Evolutionary conservation across 2,797 vertebrate genomes (phyloP), one percentile per base, ranked within the genome.

Genomic region (Phrynocephalus vlangalii): DNA sequence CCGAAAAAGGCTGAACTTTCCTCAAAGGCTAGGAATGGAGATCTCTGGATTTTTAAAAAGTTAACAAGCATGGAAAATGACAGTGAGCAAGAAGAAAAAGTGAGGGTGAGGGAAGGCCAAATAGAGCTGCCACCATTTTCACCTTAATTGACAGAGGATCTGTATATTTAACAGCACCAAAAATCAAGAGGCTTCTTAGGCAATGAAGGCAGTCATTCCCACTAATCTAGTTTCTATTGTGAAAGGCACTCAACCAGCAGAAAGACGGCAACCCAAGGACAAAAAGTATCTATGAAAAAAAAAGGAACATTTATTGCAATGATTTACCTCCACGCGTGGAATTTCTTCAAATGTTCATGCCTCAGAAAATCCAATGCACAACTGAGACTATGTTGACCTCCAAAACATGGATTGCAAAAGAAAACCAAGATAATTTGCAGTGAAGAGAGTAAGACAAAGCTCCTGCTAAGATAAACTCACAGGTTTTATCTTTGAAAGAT

Each of bases 1-100:
- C 11, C 28, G 66, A 83, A 82, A 60, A 68, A 38, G 10, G 30
- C 24, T 85, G 63, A 86, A 86, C 77, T 90, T 86, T 82, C 86
- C 84, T 92, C 82, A n/a, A 82, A 92, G 77, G 71, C 86, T 88
- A 82, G 48, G 52, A 85, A 52, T 63, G 15, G 0, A 8, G 79
- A 90, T 85, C 82, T 75, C 66, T 52, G 73, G 6, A 5, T 56
- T 67, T 89, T 86, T 6, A 88, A 72, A 44, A 84, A 13, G 76
- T 76, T 1, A 2, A 76, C 63, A 75, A 0, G 60, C 71, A 77
- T 72, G 76, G n/a, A 28, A 44, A 79, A 71, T 68, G 83, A 8
- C 38, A 73, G 48, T 82, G 86, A 90, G 92, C 90, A 56, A 66
- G 20, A 79, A 30, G 24, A 6, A 16, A 8, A 66, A 70, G 79